phyloP scores from a whole-genome alignment of 2,797 vertebrate species.

The Acrocephalus scirpaceus region DNA sequence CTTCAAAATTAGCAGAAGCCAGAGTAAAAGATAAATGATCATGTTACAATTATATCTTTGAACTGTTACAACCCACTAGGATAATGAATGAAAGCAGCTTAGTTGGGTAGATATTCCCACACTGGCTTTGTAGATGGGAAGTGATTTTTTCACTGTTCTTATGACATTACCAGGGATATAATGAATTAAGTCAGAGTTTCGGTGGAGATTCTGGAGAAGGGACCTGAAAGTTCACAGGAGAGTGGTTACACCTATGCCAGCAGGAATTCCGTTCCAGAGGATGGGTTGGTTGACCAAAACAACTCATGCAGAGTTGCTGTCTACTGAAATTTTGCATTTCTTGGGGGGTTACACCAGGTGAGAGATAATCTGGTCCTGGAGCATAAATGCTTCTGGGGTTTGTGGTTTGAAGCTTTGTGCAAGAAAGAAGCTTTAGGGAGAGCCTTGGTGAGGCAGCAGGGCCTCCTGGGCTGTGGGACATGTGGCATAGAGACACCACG shows the following conservation, averaged over 20 bases:
- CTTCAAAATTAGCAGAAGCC: not conserved
- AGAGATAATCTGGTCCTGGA: not conserved
- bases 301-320: not conserved
- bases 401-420: not conserved
- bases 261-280: not conserved
- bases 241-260: not conserved
- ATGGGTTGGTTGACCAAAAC: not conserved
- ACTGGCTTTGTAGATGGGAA: not conserved
- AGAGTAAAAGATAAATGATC: not conserved
- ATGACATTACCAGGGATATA: not conserved
- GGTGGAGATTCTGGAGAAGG: not conserved
- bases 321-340: not conserved
- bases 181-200: not conserved
- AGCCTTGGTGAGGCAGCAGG: rapidly evolving
- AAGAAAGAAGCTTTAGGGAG: not conserved
- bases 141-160: not conserved
- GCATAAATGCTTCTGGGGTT: not conserved
- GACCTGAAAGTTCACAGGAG: not conserved
- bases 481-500: not conserved
- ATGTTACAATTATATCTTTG: not conserved
- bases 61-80: not conserved
- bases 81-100: not conserved
- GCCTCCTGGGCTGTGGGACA: rapidly evolving
- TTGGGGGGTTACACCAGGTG: not conserved
- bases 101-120: not conserved